Evolutionary conservation across 2,113 vertebrate species (phyloP), one percentile per base, ranked within the genome.

Genomic region (Zosterops japonicus): DNA sequence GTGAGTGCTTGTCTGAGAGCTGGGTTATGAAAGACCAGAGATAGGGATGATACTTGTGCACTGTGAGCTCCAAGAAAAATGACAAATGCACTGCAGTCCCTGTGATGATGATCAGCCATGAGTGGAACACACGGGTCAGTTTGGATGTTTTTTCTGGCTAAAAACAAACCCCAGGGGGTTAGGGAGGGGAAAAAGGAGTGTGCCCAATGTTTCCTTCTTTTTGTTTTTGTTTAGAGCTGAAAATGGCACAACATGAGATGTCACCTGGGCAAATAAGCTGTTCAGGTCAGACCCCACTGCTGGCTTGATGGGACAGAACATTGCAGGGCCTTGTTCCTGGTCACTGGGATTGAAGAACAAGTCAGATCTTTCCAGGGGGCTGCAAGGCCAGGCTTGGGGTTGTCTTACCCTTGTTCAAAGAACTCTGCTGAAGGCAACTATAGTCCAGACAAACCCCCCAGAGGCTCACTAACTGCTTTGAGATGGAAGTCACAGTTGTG

Each of bases 1-100:
- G 80, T 84, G 72, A 92, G 87, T 49, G 83, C 56, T 27, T 89
- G 76, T 1, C 88, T 87, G 87, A 94, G 87, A 79, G 77, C 64
- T 81, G 52, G 31, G 64, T 5, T 64, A 10, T 44, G 80, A 88
- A 86, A 77, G 9, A 60, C 10, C 56, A 47, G 13, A 75, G 64
- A 64, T 27, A 36, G 20, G 85, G 92, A 35, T 60, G 68, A 64
- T 75, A 49, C 56, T 90, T 64, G 28, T 2, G 24, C 53, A 39
- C 89, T 49, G 25, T 31, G 60, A 49, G 60, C 72, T 64, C 76
- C 23, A 64, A 64, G 65, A 60, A 87, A 92, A 89, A 56, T 42
- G 53, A 68, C 65, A 87, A 94, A 78, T 41, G 65, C 46, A 17
- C 74, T 64, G 56, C 16, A 49, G 80, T 13, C 89, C 56, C 60